Percentiles rank a stretch among this genome's conserved stretches.
phyloP scores from a whole-genome alignment of 2,888 invertebrate genomes.

The Polydesmus complanatus region DNA sequence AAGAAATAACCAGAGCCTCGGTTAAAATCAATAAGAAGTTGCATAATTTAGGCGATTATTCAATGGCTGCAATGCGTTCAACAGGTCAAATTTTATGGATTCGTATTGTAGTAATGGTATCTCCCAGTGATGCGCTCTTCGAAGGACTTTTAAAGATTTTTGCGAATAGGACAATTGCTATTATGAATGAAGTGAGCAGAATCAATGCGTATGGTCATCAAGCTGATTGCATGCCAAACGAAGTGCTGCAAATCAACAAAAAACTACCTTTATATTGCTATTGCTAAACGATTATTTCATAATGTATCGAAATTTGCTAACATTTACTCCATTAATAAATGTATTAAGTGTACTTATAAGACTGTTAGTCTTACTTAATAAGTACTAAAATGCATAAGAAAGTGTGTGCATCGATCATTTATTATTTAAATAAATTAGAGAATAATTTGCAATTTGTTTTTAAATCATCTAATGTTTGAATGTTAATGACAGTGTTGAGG shows the following conservation, averaged over 20 bases:
- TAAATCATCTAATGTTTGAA: too few species aligned
- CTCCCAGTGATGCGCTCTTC: slow-evolving; percentile 56
- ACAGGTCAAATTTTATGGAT: background rate
- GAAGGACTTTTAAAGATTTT: slow-evolving; percentile 56
- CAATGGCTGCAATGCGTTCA: background rate
- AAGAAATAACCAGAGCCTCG: slow-evolving; percentile 47
- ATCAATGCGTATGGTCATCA: slow-evolving; percentile 33
- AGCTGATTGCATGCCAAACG: slow-evolving; percentile 29
- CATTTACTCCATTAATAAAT: too few species aligned
- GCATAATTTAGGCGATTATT: background rate
- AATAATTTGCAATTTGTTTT: too few species aligned
- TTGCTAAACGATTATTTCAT: too few species aligned
- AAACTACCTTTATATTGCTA: background rate
- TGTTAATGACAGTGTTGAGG: too few species aligned
- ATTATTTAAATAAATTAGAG: too few species aligned
- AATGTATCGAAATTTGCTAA: too few species aligned
- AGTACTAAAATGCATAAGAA: too few species aligned
- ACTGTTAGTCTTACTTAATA: too few species aligned
- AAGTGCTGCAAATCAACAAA: background rate
- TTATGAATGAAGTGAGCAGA: slow-evolving; percentile 47
- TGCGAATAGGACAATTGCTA: slow-evolving; percentile 29
- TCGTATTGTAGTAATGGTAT: slow-evolving; percentile 44
- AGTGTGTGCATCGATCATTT: too few species aligned
- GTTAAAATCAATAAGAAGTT: slow-evolving; percentile 41
- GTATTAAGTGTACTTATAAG: too few species aligned